Base-by-base conservation (phyloP, 2,113 vertebrate species). In the Microcebus griseorufus region DNA sequence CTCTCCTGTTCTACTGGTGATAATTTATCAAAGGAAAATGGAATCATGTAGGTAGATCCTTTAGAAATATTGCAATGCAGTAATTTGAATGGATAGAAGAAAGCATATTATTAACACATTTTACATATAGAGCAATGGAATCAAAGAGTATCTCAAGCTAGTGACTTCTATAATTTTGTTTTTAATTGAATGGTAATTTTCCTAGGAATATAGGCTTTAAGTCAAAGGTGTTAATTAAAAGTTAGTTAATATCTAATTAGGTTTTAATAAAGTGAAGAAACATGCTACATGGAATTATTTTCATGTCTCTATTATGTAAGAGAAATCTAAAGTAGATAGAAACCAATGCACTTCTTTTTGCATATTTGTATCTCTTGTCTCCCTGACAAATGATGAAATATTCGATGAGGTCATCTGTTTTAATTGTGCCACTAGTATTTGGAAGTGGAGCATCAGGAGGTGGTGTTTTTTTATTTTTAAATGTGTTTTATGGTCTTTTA, bases 191-290 rank as follows among this genome's bases (percentile, higher is more conserved):
- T 45, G 39, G 37, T 10, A n/a, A 27, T 78, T 62, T 88, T 87
- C 42, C 51, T 72, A 32, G 17, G 20, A 86, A 60, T 87, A 39
- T 16, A 90, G 58, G 72, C 39, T 76, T 58, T 11, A 17, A 67
- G 53, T 86, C 37, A 72, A 48, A 86, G 73, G 64, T 87, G 11
- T 70, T 82, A n/a, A 76, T 80, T 93, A 75, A 86, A 76, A 88
- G 42, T 23, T 37, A 88, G 34, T 78, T 34, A 51, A 22, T 17
- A 37, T 39, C 22, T 78, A 11, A 48, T 37, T 25, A 55, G 53
- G 11, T 70, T 84, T 87, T 73, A 79, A n/a, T 86, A 48, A 94
- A 83, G n/a, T 83, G 64, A 87, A 84, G 72, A 67, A 92, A 82
- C 48, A 29, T 55, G 53, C 2, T 79, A 2, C 4, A 29, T 69